Base-by-base conservation (phyloP, 2,113 vertebrate species). In the Hyaena hyaena region DNA sequence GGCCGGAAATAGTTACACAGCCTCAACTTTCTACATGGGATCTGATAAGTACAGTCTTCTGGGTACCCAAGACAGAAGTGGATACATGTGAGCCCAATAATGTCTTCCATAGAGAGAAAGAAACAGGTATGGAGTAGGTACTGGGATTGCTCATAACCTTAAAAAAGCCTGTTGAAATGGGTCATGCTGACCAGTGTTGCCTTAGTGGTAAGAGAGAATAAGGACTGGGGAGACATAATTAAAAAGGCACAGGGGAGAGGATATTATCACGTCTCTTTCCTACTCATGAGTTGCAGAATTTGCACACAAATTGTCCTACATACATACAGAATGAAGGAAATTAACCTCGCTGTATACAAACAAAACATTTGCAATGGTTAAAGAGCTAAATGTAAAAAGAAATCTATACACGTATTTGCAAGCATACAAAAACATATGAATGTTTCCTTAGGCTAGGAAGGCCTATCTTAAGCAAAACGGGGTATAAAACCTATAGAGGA, bases 371-470 rank as follows among this genome's bases (percentile, higher is more conserved):
- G 82, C 39, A n/a, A 23, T 33, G 14, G 33, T 35, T 76, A 68
- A 97, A 84, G 28, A 55, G 6, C 15, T 66, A 74, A 76, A 79
- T 74, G 48, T 58, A 84, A 95, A 80, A 95, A 76, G 80, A 93
- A 87, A 93, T 19, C 68, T 93, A 8, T 39, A 76, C 43, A 84
- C 17, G 26, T 80, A 85, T 91, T 74, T 92, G 73, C 88, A 92
- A 88, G 63, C 71, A 58, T 63, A 45, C 7, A 83, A 14, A 71
- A 76, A 50, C 21, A 21, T 19, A 43, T 21, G 7, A 65, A 55
- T 76, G 90, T 83, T 58, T 77, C 33, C 28, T 79, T 61, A 77
- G n/a, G 33, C 53, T 79, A 90, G 4, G 14, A 35, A 95, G 77
- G 53, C 17, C n/a, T 17, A 84, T 90, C 24, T 80, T 86, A 65